phyloP scores from a whole-genome alignment of 2,888 invertebrate genomes.

The Notocelia uddmanniana region DNA sequence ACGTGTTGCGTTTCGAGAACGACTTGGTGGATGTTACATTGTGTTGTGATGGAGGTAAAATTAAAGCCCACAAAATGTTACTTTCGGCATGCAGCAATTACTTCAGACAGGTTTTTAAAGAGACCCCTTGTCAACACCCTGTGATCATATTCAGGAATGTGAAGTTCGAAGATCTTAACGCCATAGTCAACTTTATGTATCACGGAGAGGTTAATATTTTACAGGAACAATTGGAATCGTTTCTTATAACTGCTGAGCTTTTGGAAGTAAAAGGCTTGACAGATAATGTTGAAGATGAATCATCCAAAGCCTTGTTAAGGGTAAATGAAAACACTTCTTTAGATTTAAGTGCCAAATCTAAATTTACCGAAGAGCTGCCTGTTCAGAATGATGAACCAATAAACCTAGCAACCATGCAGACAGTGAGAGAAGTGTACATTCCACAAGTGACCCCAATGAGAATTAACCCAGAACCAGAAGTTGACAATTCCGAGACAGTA shows the following conservation, averaged over 20 bases:
- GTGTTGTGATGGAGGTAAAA: conserved; percentile 93
- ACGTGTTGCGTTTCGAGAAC: conserved; percentile 88
- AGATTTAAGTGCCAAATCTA: conserved; percentile 78
- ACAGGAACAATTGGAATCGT: conserved; percentile 91
- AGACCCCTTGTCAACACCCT: conserved; percentile 93
- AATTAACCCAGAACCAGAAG: conserved; percentile 61
- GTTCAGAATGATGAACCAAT: conserved; percentile 76
- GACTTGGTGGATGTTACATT: conserved; percentile 94
- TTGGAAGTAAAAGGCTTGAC: conserved; percentile 92
- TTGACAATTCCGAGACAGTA: conserved; percentile 61
- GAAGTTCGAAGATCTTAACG: conserved; percentile 91
- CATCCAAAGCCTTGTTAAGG: conserved; percentile 67
- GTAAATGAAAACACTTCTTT: conserved; percentile 72
- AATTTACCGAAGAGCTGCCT: conserved; percentile 66
- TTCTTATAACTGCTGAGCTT: conserved; percentile 91
- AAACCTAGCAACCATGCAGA: conserved; percentile 76
- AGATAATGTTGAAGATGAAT: conserved; percentile 83
- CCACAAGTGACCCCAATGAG: conserved; percentile 61
- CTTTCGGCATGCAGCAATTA: conserved; percentile 94
- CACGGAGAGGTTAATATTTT: conserved; percentile 93
- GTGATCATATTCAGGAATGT: conserved; percentile 93
- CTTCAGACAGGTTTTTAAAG: conserved; percentile 90
- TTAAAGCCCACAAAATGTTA: conserved; percentile 94
- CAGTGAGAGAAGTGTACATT: conserved; percentile 72
- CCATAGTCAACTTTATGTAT: conserved; percentile 93